Conservation (phyloP, 30 jellyfish, hydroid and myxozoan genomes). For the Mastigias papua region DNA sequence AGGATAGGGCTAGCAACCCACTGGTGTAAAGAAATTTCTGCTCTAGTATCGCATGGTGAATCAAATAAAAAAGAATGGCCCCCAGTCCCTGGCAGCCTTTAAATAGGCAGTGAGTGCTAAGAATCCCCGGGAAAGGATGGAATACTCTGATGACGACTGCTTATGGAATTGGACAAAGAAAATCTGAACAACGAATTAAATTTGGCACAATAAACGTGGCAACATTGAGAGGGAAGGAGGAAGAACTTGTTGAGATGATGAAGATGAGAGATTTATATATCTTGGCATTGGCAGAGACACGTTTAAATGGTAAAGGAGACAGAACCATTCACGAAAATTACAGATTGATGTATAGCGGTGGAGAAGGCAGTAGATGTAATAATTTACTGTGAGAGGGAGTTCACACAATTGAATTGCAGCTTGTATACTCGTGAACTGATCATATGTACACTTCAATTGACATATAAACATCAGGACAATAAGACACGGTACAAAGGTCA, state of each 20-base stretch:
- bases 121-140: not conserved
- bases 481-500: too few relatives aligned
- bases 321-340: not conserved
- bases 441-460: too few relatives aligned
- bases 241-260: not conserved
- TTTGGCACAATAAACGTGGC: not conserved
- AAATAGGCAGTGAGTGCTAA: not conserved
- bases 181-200: not conserved
- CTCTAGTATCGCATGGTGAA: not conserved
- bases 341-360: not conserved
- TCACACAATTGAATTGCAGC: too few relatives aligned
- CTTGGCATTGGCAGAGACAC: not conserved
- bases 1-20: not conserved
- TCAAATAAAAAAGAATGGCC: not conserved
- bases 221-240: not conserved
- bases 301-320: not conserved
- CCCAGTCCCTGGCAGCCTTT: not conserved
- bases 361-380: not conserved
- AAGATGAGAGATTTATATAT: not conserved
- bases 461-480: too few relatives aligned
- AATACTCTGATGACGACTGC: not conserved
- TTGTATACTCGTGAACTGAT: too few relatives aligned
- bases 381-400: too few relatives aligned
- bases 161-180: not conserved
- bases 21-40: not conserved